Evolutionary conservation across 2,888 invertebrate species (phyloP).

Genomic region (Cheilosia vernalis): DNA sequence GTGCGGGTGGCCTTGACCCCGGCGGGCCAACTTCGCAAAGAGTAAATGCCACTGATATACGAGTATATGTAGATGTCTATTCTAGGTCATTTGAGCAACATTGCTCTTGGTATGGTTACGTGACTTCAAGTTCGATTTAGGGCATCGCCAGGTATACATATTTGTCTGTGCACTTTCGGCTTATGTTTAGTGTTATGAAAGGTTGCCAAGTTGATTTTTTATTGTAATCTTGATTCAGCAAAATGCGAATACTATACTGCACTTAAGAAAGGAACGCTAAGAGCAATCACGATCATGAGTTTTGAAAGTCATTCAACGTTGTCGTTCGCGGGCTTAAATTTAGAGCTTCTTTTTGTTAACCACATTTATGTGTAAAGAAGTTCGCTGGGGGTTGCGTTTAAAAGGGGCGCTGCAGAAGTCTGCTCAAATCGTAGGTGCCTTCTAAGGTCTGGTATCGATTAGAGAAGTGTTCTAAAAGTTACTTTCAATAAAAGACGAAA

Average conservation of each 20-base stretch:
- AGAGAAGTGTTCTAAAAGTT: no score
- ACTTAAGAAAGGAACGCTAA: not conserved
- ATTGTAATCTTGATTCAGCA: not conserved
- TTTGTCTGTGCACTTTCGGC: conserved; percentile 4
- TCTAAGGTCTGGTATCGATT: no score
- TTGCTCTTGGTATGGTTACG: not conserved
- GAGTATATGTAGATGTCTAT: not conserved
- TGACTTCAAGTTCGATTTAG: conserved; percentile 22
- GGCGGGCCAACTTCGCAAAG: conserved; percentile 6
- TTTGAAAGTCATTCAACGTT: not conserved
- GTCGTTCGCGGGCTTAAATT: no score
- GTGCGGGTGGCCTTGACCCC: conserved; percentile 34
- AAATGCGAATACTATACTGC: not conserved
- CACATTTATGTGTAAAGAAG: no score
- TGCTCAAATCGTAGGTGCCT: no score
- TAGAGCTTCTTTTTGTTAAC: no score
- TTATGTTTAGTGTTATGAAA: not conserved
- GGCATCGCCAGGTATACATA: conserved; percentile 10
- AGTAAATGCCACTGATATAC: not conserved
- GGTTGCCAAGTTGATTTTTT: conserved; percentile 6
- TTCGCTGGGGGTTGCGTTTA: no score
- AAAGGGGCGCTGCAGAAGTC: no score
- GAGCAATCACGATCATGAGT: not conserved
- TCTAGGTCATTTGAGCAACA: conserved; percentile 43
- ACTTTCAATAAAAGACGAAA: no score